Evolutionary conservation across 2,113 vertebrate genomes (phyloP), one percentile per base, ranked within the genome.

Genomic region (Sprattus sprattus): DNA sequence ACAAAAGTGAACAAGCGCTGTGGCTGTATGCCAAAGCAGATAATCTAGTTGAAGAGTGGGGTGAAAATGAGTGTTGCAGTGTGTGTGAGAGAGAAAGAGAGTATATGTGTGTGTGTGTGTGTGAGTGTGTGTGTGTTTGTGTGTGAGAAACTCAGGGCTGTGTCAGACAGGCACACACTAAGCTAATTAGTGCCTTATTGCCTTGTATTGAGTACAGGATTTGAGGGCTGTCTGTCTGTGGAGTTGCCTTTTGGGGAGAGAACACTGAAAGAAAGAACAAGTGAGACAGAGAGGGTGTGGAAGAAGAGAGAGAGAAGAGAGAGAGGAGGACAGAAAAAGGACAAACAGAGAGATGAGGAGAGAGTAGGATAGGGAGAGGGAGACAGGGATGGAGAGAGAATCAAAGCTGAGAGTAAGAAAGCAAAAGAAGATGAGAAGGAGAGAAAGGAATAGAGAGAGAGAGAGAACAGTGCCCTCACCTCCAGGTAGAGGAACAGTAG

Each of bases 1-100:
- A 85, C 85, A 88, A 46, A 39, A 11, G 4, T 2, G 81, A 80
- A 82, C 60, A 39, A 75, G 82, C 32, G 54, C 71, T 83, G 32
- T 60, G 64, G 87, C 88, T 83, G 52, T 54, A 54, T 28, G 86
- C 87, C 87, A 86, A 45, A 50, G 50, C 46, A 86, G 82, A 64
- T 54, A 83, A 57, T 32, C 67, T 18, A 20, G 54, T 60, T 60
- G 20, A 60, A 22, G 18, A 60, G 4, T 20, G 22, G 18, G 22
- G 18, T 60, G 18, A 7, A 60, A 60, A 60, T 22, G 54, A 60
- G 54, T 1, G 6, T 20, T 22, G 18, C 20, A 60, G 54, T 60
- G 54, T 60, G 54, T 60, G 54, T 60, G 54, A 22, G 54, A 22
- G 54, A 18, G 52, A 18, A 16, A 18, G 52, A 18, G 52, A 18